A percentile compares a stretch with the other conserved stretches of the same genome.
Evolutionary conservation across 2,888 invertebrate species (phyloP).

Genomic region (Tachina grossa): DNA sequence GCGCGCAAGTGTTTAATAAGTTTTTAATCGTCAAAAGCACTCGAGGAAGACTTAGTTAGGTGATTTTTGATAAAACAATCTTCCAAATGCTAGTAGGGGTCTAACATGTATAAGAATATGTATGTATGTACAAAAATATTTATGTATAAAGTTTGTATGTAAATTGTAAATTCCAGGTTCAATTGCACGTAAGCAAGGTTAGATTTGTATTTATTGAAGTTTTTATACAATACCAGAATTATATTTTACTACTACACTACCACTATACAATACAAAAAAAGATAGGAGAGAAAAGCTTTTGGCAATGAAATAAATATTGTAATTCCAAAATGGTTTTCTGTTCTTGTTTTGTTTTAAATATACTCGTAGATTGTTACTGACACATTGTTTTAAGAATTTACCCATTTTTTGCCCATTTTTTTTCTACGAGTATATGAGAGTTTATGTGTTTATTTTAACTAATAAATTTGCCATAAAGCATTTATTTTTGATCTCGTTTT

Average conservation of each 20-base stretch:
- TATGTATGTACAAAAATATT: background rate
- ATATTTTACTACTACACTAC: conserved; percentile 19
- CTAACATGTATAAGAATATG: too few species aligned
- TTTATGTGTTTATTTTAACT: conserved; percentile 10
- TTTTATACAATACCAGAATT: conserved; percentile 52
- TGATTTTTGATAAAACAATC: too few species aligned
- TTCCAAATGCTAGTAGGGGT: too few species aligned
- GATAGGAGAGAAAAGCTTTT: conserved; percentile 29
- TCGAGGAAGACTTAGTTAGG: too few species aligned
- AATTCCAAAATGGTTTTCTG: conserved; percentile 37
- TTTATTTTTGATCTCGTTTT: conserved; percentile 49
- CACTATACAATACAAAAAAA: background rate
- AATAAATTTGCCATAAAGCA: conserved; percentile 47
- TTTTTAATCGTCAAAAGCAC: too few species aligned
- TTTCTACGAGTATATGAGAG: background rate
- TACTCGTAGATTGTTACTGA: conserved; percentile 59
- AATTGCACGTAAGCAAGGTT: conserved; percentile 74
- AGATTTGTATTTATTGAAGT: conserved; percentile 69
- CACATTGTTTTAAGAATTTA: conserved; percentile 60
- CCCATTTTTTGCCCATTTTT: conserved; percentile 10
- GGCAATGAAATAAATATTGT: conserved; percentile 61
- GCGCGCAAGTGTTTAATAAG: too few species aligned
- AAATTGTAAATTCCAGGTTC: conserved; percentile 72
- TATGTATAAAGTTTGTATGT: conserved; percentile 7
- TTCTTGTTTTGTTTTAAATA: conserved; percentile 23